Evolutionary conservation across 2,888 invertebrate genomes (phyloP).

Genomic region (Smittia sp.): DNA sequence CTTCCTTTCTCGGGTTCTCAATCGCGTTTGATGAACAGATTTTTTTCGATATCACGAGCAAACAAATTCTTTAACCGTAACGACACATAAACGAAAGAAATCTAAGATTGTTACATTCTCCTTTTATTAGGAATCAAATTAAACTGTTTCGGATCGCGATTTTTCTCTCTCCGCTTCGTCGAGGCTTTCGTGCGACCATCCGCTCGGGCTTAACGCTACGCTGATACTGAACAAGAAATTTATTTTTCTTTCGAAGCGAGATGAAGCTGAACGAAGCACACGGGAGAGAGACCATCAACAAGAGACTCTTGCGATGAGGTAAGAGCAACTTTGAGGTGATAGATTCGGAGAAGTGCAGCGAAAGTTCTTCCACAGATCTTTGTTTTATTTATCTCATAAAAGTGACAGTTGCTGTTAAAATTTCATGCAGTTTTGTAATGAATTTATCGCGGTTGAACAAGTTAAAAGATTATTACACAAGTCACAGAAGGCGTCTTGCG

Average conservation of each 20-base stretch:
- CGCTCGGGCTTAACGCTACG: constrained; percentile 24
- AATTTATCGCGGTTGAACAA: too few relatives aligned
- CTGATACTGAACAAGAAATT: constrained; percentile 31
- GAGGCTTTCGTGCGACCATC: neutral
- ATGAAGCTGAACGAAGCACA: constrained; percentile 3
- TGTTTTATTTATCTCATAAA: too few relatives aligned
- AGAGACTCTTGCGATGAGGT: constrained; percentile 16
- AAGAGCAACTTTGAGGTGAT: neutral
- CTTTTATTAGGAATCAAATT: constrained; percentile 28
- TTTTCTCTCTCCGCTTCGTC: neutral
- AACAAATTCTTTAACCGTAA: constrained; percentile 28
- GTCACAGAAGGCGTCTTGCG: too few relatives aligned
- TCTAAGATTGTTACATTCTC: neutral
- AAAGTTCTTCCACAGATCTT: too few relatives aligned
- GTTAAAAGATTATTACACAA: too few relatives aligned
- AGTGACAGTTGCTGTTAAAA: neutral
- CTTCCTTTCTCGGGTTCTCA: neutral
- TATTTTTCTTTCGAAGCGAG: neutral
- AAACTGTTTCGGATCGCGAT: constrained; percentile 29
- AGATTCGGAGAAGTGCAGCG: neutral
- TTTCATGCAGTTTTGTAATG: too few relatives aligned
- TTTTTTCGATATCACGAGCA: neutral
- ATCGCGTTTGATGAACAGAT: neutral
- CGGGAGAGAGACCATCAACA: constrained; percentile 32
- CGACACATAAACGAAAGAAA: constrained; percentile 10